Evolutionary conservation across 2,888 invertebrate species (phyloP).

Genomic region (Steinernema carpocapsae): DNA sequence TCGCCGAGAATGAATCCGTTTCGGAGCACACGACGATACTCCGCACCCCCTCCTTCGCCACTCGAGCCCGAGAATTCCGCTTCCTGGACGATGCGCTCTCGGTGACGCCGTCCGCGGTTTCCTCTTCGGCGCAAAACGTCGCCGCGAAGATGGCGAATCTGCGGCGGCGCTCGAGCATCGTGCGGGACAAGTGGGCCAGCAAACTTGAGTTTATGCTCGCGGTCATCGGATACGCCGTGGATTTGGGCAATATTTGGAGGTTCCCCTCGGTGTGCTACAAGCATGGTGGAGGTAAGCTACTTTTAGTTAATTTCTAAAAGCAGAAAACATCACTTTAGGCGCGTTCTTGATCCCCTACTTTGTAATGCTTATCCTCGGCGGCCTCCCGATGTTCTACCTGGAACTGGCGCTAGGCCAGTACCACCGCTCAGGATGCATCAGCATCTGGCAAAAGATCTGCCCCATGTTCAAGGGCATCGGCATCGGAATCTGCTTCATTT

Average conservation of each 20-base stretch:
- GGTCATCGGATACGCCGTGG: slow-evolving; percentile 66
- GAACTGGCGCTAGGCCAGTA: slow-evolving; percentile 91
- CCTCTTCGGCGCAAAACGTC: slow-evolving; percentile 28
- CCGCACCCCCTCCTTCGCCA: slow-evolving; percentile 13
- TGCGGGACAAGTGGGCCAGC: slow-evolving; percentile 61
- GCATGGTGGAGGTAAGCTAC: slow-evolving; percentile 60
- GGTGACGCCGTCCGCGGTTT: slow-evolving; percentile 25
- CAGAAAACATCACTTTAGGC: too few relatives aligned
- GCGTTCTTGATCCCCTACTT: slow-evolving; percentile 89
- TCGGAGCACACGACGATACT: slow-evolving; percentile 30
- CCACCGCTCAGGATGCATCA: slow-evolving; percentile 87
- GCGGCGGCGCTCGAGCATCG: slow-evolving; percentile 18
- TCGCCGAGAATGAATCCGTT: slow-evolving; percentile 27
- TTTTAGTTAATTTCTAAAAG: background rate
- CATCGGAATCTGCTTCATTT: slow-evolving; percentile 92
- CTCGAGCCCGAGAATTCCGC: slow-evolving; percentile 21
- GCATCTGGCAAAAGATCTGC: slow-evolving; percentile 89
- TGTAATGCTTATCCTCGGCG: slow-evolving; percentile 88
- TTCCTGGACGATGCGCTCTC: slow-evolving; percentile 29
- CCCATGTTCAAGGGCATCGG: slow-evolving; percentile 90
- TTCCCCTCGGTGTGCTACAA: slow-evolving; percentile 60
- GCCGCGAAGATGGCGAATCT: slow-evolving; percentile 30
- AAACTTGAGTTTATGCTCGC: slow-evolving; percentile 66
- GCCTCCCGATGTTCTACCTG: slow-evolving; percentile 91
- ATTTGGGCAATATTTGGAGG: slow-evolving; percentile 67